A percentile compares a stretch with the other conserved stretches of the same genome.
Conservation (phyloP, 2,113 vertebrate species). For the Tamias sibiricus region DNA sequence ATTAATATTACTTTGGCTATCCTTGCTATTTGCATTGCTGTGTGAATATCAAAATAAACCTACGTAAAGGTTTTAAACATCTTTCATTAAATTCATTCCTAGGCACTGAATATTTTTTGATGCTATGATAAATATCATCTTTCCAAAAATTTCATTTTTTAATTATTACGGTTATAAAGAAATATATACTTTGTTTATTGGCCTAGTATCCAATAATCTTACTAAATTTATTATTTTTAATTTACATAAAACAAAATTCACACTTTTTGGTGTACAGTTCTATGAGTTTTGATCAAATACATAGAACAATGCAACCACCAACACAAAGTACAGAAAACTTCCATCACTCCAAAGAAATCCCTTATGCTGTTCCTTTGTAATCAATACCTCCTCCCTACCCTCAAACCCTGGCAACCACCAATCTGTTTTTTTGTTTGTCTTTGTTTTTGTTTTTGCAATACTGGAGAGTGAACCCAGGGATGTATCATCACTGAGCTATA, state of each 20-base stretch:
- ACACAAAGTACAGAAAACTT: background rate
- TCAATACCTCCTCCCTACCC: background rate
- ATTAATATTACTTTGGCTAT: background rate
- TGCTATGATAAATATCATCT: background rate
- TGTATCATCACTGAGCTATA: too few relatives aligned
- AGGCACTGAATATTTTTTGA: background rate
- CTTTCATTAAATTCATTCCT: background rate
- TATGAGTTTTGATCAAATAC: background rate
- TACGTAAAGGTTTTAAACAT: background rate
- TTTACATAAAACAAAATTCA: background rate
- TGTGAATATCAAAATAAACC: constrained; percentile 36
- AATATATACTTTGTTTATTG: background rate
- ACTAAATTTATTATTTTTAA: constrained; percentile 43
- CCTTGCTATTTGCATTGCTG: background rate
- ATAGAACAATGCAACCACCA: background rate
- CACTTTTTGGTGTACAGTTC: background rate
- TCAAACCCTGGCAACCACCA: background rate
- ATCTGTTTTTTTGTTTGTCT: too few relatives aligned
- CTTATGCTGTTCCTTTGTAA: background rate
- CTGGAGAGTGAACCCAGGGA: too few relatives aligned
- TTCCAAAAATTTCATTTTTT: constrained; percentile 40
- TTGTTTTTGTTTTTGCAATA: too few relatives aligned
- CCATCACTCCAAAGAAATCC: background rate
- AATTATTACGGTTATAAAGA: background rate
- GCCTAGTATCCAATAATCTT: background rate